Evolutionary conservation across 37 sponge, comb jelly and placozoan genomes (phyloP).

Genomic region (Tethya wilhelma): DNA sequence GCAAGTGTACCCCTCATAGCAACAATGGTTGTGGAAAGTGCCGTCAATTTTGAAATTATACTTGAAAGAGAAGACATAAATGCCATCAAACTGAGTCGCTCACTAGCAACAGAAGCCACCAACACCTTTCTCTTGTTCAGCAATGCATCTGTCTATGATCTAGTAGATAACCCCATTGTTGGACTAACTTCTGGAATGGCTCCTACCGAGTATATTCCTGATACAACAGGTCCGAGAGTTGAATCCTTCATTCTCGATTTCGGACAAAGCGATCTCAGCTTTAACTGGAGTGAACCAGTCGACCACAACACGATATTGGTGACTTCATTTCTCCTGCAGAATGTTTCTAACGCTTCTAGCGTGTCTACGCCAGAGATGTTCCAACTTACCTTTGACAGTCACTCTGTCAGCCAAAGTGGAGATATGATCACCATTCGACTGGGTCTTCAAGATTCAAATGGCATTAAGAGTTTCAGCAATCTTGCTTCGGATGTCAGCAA

Average conservation of each 20-base stretch:
- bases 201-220: slow-evolving; percentile 44
- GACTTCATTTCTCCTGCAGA: slow-evolving; percentile 59
- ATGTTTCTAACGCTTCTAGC: slow-evolving; percentile 4
- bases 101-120: slow-evolving; percentile 28
- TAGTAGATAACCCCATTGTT: slow-evolving; percentile 68
- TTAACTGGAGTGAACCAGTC: slow-evolving; percentile 82
- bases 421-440: slow-evolving; percentile 38
- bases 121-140: slow-evolving; percentile 71
- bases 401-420: background rate
- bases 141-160: slow-evolving; percentile 59
- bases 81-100: slow-evolving; percentile 35
- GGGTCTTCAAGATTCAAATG: slow-evolving; percentile 61
- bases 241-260: slow-evolving; percentile 58
- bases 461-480: slow-evolving; percentile 36
- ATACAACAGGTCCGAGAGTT: slow-evolving; percentile 68
- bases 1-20: slow-evolving; percentile 11
- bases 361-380: slow-evolving; percentile 9
- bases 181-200: slow-evolving; percentile 6
- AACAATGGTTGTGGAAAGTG: slow-evolving; percentile 27
- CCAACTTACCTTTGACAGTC: slow-evolving; percentile 46
- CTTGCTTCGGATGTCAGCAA: slow-evolving; percentile 56
- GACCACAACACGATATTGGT: slow-evolving; percentile 46
- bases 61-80: slow-evolving; percentile 58
- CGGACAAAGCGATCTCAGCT: slow-evolving; percentile 26
- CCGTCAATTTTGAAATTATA: slow-evolving; percentile 22